These are phyloP conservation scores for Cladopsammia gracilis DNA, from an alignment of 64 coral and sea anemone species.

Conservation along the genomic window DNA sequence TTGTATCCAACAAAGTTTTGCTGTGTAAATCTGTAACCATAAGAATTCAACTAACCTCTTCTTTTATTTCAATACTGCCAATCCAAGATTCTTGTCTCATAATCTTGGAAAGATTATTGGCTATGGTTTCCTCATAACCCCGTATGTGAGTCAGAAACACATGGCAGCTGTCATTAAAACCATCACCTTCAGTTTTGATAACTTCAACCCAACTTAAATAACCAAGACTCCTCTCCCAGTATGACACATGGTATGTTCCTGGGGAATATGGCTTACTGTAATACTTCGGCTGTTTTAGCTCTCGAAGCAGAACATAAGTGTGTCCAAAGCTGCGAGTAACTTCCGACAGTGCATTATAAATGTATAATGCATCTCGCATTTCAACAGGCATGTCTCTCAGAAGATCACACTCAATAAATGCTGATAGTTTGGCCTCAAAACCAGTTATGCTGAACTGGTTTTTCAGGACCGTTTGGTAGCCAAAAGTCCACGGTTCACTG, in stretches of 20 bases:
- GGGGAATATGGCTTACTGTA: neutral
- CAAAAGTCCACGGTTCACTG: slow-evolving; percentile 24
- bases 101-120: neutral
- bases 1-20: no score
- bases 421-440: slow-evolving; percentile 12
- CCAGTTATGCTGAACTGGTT: neutral
- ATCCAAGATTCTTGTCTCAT: slow-evolving; percentile 2
- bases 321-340: neutral
- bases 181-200: neutral
- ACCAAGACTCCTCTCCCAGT: slow-evolving; percentile 3
- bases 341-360: slow-evolving; percentile 8
- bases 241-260: neutral
- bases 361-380: neutral
- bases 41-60: slow-evolving; percentile 6
- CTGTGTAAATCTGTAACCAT: no score
- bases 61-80: neutral
- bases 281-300: neutral
- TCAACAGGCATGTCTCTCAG: neutral
- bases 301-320: neutral
- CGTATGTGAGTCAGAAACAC: slow-evolving; percentile 6
- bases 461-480: neutral
- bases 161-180: neutral
- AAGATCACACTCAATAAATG: slow-evolving; percentile 11
- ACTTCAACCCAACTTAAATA: neutral
- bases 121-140: slow-evolving; percentile 7